phyloP scores from a whole-genome alignment of 2,113 vertebrate genomes.

The Hypanus sabinus region DNA sequence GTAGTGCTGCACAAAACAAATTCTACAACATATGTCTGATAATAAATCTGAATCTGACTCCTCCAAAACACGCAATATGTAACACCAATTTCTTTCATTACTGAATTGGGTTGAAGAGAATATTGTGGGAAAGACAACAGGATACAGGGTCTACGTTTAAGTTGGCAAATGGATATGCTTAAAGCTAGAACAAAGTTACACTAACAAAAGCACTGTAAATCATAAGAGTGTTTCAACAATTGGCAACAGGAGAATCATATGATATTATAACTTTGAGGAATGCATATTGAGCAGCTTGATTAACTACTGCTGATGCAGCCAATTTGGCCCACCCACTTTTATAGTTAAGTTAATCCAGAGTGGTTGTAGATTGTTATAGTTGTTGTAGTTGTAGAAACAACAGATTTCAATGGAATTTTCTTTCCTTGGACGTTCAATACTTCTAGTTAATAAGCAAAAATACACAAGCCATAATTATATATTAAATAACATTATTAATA shows the following conservation, averaged over 20 bases:
- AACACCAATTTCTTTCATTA: background rate
- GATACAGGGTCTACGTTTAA: background rate
- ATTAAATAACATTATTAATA: background rate
- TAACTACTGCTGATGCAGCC: background rate
- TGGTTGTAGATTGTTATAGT: no score
- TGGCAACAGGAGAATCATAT: background rate
- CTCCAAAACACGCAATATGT: background rate
- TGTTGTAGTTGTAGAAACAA: no score
- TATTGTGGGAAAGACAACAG: background rate
- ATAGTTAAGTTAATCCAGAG: background rate
- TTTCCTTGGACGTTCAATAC: background rate
- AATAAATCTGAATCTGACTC: no score
- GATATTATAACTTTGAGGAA: background rate
- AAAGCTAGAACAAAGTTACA: background rate
- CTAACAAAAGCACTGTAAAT: background rate
- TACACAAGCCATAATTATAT: background rate
- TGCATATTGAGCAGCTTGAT: conserved; percentile 1
- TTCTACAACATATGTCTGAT: no score
- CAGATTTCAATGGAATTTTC: background rate
- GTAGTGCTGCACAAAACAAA: no score
- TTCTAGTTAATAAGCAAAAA: background rate
- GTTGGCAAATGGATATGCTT: background rate
- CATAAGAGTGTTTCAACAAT: background rate
- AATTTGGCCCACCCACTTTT: background rate
- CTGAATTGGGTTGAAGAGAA: background rate